phyloP scores from a whole-genome alignment of 2,888 invertebrate genomes.

The Bellardia bayeri region DNA sequence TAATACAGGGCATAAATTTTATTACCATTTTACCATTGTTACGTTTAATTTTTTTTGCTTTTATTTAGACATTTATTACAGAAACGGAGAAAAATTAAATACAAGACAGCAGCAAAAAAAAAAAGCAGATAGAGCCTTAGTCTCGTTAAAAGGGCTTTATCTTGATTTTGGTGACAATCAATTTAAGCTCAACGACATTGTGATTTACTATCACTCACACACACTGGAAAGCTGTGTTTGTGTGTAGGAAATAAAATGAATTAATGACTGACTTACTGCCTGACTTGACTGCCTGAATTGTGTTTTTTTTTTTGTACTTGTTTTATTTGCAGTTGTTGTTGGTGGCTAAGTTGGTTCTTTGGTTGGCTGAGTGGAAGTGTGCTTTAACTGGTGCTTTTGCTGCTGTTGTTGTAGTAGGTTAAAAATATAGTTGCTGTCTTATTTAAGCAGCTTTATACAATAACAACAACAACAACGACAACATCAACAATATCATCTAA shows the following conservation, averaged over 20 bases:
- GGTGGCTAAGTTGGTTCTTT: constrained; percentile 44
- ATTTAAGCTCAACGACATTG: constrained; percentile 74
- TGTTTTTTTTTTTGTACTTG: neutral
- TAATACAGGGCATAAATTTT: constrained; percentile 70
- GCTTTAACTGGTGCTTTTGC: constrained; percentile 33
- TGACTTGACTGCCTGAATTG: constrained; percentile 12
- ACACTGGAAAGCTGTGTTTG: constrained; percentile 14
- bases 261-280: constrained; percentile 36
- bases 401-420: constrained; percentile 28
- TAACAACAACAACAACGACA: neutral
- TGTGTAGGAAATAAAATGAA: neutral
- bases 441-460: neutral
- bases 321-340: constrained; percentile 28
- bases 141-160: constrained; percentile 73
- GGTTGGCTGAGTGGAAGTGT: constrained; percentile 44
- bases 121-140: constrained; percentile 42
- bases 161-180: constrained; percentile 74
- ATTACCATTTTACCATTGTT: constrained; percentile 68
- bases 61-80: constrained; percentile 34
- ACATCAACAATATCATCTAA: neutral
- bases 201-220: constrained; percentile 67
- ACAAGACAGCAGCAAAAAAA: constrained; percentile 18
- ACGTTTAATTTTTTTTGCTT: constrained; percentile 33
- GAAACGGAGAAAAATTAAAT: constrained; percentile 13
- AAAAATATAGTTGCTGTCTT: constrained; percentile 53